Evolutionary conservation across 2,888 invertebrate genomes (phyloP), one percentile per base, ranked within the genome.

Genomic region (Epirrhoe alternata): DNA sequence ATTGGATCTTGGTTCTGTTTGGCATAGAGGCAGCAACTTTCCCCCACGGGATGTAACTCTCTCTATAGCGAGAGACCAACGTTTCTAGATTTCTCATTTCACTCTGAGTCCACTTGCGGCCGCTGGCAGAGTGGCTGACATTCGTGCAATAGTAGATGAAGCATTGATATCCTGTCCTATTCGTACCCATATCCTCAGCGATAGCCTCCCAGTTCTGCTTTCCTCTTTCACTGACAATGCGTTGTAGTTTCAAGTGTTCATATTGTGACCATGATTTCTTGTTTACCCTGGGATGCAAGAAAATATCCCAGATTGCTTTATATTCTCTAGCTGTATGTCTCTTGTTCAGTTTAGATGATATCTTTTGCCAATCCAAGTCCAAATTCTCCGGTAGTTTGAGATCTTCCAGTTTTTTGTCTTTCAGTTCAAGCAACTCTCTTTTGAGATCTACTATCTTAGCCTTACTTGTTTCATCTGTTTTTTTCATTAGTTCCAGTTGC

Each of bases 21-120:
- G 94, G 94, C 85, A 97, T 95, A 57, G 94, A 93, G 30, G 93
- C 91, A 0, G 94, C 92, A 6, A 97, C 95, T 79, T 94, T 95
- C 3, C 94, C 93, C 97, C 97, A 98, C 0, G 96, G 96, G 70
- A 97, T 96, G 53, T 94, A 94, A 66, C 94, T 90, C 16, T 95
- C 90, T 70, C 91, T 94, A 70, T 95, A 94, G 68, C 88, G 88
- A n/a, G 95, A 94, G 0, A 98, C 94, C 1, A 96, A 84, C 61
- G 94, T 90, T 42, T 93, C 79, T 2, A 98, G 88, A 55, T 94
- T 92, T 57, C 94, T 89, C 75, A 97, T 96, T 81, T 98, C 98
- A 53, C 94, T 94, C 10, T 86, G 79, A 0, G 94, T 93, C 96
- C 97, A 98, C 70, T 93, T 94, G 0, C 83, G 84, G 0, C 86